These are phyloP conservation scores for Bombus fervidus DNA, from an alignment of 1,140 invertebrate species.

Conservation along the genomic window DNA sequence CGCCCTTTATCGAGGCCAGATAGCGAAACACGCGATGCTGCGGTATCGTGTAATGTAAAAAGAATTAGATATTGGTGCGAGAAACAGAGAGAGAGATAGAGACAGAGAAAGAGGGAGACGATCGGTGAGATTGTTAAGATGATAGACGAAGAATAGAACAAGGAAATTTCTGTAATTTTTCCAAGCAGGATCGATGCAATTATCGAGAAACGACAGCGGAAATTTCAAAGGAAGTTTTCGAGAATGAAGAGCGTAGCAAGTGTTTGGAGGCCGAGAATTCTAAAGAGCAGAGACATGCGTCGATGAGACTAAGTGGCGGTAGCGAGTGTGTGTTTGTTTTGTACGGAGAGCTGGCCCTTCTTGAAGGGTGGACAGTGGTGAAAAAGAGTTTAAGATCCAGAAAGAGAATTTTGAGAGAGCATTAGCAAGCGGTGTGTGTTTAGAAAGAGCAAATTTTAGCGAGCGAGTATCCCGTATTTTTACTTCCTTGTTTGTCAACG, in stretches of 20 bases:
- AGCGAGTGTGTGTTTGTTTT: constrained; percentile 25
- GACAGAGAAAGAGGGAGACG: too few relatives aligned
- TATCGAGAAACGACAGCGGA: background rate
- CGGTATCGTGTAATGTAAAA: background rate
- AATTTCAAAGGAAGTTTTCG: background rate
- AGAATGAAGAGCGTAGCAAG: background rate
- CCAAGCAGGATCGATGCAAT: background rate
- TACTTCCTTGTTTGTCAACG: constrained; percentile 13
- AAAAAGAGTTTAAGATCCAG: constrained; percentile 39
- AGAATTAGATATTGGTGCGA: constrained; percentile 14
- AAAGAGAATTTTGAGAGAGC: constrained; percentile 43
- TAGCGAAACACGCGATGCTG: background rate
- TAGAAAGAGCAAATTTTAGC: constrained; percentile 31
- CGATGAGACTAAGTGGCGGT: constrained; percentile 20
- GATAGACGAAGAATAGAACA: background rate
- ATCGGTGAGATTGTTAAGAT: too few relatives aligned
- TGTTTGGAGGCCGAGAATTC: background rate
- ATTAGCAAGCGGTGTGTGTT: constrained; percentile 20
- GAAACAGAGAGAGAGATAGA: background rate
- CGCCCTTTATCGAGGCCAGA: background rate
- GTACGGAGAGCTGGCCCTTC: constrained; percentile 3
- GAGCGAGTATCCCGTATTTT: background rate
- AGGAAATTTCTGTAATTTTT: background rate
- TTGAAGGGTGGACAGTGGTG: constrained; percentile 20
- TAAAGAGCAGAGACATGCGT: background rate